Evolutionary conservation across 2,888 invertebrate species (phyloP), one percentile per base, ranked within the genome.

Genomic region (Dexiosoma caninum): DNA sequence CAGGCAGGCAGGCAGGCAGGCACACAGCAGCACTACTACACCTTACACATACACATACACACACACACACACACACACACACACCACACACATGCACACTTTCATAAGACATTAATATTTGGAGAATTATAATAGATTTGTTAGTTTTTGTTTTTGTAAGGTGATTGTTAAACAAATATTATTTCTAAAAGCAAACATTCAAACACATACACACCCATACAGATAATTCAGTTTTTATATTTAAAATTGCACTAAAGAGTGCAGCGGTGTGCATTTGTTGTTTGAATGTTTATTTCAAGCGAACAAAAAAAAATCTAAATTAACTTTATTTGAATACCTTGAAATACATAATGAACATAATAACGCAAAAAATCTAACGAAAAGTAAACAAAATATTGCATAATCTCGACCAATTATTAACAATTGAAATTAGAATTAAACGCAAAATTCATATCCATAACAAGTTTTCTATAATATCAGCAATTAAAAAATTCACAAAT

Each of bases 291-390:
- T 80, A 80, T 76, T 80, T 75, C 46, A 74, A 57, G 57, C 37
- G 12, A 21, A 46, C 12, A n/a, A 37, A 59, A 55, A 32, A 59
- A 21, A 57, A 21, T 49, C 32, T 30, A 62, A 70, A 64, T 75
- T 66, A 66, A 76, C 67, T 74, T 67, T 53, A 80, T 80, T 74
- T 67, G 81, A 81, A 77, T 81, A 77, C 81, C 81, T 81, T 81
- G 81, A 81, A 81, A 81, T 77, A 78, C 72, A 77, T 74, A 81
- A 77, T 77, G 67, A 72, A 62, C 55, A 64, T 71, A 64, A 70
- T 27, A 51, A 40, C 35, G n/a, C 14, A 72, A 59, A 62, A 51
- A 30, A 42, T 27, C 27, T 32, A 51, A 60, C 40, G 42, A 72
- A 72, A 79, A 51, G 51, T 70, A 79, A 79, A 69, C 74, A 69